Base-by-base conservation (phyloP, 1,140 invertebrate species). In the Colletes latitarsis region DNA sequence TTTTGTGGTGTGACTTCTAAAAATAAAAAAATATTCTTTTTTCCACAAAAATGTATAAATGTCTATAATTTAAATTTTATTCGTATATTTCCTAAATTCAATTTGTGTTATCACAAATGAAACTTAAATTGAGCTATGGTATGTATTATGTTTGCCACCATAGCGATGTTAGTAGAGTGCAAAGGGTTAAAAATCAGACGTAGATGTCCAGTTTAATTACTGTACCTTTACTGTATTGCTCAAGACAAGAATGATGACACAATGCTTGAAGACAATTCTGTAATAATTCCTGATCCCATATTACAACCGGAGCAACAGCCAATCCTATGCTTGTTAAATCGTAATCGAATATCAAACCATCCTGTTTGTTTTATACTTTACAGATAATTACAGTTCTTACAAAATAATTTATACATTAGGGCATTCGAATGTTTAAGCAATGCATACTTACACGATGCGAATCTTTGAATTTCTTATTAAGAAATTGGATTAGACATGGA, bases 401-500 rank as follows among this genome's bases (percentile, higher is more conserved):
- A 73, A 64, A 57, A 66, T 57, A 73, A 88, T 93, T 93, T 81
- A 93, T 30, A 46, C 5, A 39, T 17, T 43, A 67, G 1, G n/a
- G 5, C 17, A 55, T 41, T n/a, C 0, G 52, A 30, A 52, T 52
- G 41, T n/a, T 62, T 52, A 49, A n/a, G 12, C 6, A n/a, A 0
- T 19, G 30, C 67, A 68, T 85, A 90, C 90, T 90, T 85, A 93
- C 93, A 63, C 88, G 84, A 78, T 89, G 82, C 39, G 94, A 90
- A 89, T 94, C 94, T 68, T 94, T 91, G 91, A 96, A 96, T 75
- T 94, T 94, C 91, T 95, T 96, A 1, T 93, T 94, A 30, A 96
- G 89, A 88, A 96, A 96, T 83, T 96, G 94, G 58, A 94, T 90
- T 68, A 96, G 94, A 92, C 96, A 96, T 43, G 93, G 92, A 93